These are phyloP conservation scores for Arctopsyche grandis DNA, from an alignment of 1,140 invertebrate species.

Conservation along the genomic window DNA sequence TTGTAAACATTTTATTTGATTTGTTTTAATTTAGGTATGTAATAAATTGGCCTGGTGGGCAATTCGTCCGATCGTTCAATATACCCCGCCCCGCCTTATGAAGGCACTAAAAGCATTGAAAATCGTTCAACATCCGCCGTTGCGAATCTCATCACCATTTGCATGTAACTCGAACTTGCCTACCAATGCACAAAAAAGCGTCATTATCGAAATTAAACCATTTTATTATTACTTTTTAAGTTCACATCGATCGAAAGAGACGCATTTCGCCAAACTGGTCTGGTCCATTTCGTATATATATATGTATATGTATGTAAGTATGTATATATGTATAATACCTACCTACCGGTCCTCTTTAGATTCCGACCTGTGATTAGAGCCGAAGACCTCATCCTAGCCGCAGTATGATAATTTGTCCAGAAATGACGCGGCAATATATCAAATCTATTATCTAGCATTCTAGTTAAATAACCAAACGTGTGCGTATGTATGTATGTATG, in stretches of 20 bases:
- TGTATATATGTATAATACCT: neutral
- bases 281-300: neutral
- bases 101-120: too few relatives aligned
- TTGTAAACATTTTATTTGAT: too few relatives aligned
- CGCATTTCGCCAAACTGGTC: conserved; percentile 21
- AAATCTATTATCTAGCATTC: conserved; percentile 39
- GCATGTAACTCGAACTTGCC: conserved; percentile 4
- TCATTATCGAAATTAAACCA: conserved; percentile 28
- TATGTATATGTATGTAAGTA: too few relatives aligned
- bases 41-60: too few relatives aligned
- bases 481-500: neutral
- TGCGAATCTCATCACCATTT: conserved; percentile 3
- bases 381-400: conserved; percentile 13
- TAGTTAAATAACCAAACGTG: conserved; percentile 30
- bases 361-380: conserved; percentile 8
- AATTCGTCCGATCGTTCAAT: too few relatives aligned
- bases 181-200: neutral
- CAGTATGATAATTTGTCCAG: conserved; percentile 32
- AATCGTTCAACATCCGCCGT: neutral
- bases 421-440: conserved; percentile 36
- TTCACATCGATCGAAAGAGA: neutral
- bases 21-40: too few relatives aligned
- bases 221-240: neutral
- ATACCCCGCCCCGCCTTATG: too few relatives aligned
- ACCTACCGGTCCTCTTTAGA: conserved; percentile 11